These are phyloP conservation scores for Pachyrhynchus sulphureomaculatus DNA, from an alignment of 1,140 invertebrate species.

Conservation along the genomic window DNA sequence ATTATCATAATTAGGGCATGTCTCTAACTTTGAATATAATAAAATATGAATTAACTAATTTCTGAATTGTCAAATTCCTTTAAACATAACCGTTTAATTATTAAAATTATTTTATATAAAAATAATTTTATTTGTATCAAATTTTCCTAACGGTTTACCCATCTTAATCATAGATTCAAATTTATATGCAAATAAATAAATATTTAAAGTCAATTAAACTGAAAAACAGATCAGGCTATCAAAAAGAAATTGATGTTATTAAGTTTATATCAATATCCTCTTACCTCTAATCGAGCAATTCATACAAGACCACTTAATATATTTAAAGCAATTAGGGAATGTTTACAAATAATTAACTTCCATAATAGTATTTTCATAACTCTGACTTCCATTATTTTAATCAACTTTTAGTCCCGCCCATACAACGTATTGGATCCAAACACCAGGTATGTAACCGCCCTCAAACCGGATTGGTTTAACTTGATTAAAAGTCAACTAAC, in stretches of 20 bases:
- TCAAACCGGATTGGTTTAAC: slow-evolving; percentile 21
- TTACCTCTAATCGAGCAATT: slow-evolving; percentile 27
- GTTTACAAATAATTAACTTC: slow-evolving; percentile 50
- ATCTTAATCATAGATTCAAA: too few relatives aligned
- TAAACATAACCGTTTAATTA: too few relatives aligned
- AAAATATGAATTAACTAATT: too few relatives aligned
- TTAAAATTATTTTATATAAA: too few relatives aligned
- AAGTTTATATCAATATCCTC: slow-evolving; percentile 34
- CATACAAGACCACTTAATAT: slow-evolving; percentile 28
- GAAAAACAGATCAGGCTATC: background rate
- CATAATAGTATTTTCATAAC: slow-evolving; percentile 49
- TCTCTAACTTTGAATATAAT: too few relatives aligned
- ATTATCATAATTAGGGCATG: too few relatives aligned
- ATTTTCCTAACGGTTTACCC: too few relatives aligned
- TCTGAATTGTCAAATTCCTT: too few relatives aligned
- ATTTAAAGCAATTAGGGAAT: slow-evolving; percentile 40
- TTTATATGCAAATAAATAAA: background rate
- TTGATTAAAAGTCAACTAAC: slow-evolving; percentile 34
- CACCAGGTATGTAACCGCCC: background rate
- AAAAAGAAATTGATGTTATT: slow-evolving; percentile 24
- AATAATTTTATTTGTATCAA: too few relatives aligned
- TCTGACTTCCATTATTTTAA: slow-evolving; percentile 50
- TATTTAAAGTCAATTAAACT: background rate
- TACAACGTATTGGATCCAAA: slow-evolving; percentile 29
- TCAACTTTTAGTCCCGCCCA: slow-evolving; percentile 34